Evolutionary conservation across 2,888 invertebrate genomes (phyloP).

Genomic region (Diplazon laetatorius): DNA sequence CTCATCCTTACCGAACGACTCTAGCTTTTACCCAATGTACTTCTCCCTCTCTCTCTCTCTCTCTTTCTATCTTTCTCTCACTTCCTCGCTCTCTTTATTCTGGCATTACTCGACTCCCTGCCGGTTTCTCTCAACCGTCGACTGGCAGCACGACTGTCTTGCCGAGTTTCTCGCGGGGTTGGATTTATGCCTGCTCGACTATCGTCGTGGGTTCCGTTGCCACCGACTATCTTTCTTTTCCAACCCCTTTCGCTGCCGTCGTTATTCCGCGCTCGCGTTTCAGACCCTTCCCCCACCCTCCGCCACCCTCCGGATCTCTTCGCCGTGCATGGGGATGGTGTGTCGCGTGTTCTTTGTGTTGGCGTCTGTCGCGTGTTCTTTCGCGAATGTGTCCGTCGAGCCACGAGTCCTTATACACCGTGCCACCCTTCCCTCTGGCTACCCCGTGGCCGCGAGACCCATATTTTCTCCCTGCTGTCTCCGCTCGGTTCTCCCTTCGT

Average conservation of each 20-base stretch:
- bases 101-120: constrained; percentile 29
- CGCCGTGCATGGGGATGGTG: constrained; percentile 2
- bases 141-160: constrained; percentile 67
- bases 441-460: constrained; percentile 74
- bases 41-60: constrained; percentile 73
- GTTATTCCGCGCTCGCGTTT: constrained; percentile 65
- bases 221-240: constrained; percentile 59
- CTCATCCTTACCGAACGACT: too few species aligned
- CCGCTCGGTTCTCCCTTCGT: constrained; percentile 64
- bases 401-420: background rate
- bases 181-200: constrained; percentile 75
- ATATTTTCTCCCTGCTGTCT: constrained; percentile 76
- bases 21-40: too few species aligned
- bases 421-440: constrained; percentile 66
- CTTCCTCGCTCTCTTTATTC: constrained; percentile 8
- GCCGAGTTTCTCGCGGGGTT: constrained; percentile 65
- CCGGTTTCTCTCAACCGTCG: constrained; percentile 15
- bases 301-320: too few species aligned
- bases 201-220: constrained; percentile 50
- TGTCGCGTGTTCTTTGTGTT: constrained; percentile 58
- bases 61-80: constrained; percentile 52
- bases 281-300: too few species aligned
- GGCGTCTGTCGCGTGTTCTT: constrained; percentile 54
- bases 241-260: constrained; percentile 64
- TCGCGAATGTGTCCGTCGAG: constrained; percentile 38